Evolutionary conservation across 2,888 invertebrate genomes (phyloP), one percentile per base, ranked within the genome.

Genomic region (Amphipoea lucens): DNA sequence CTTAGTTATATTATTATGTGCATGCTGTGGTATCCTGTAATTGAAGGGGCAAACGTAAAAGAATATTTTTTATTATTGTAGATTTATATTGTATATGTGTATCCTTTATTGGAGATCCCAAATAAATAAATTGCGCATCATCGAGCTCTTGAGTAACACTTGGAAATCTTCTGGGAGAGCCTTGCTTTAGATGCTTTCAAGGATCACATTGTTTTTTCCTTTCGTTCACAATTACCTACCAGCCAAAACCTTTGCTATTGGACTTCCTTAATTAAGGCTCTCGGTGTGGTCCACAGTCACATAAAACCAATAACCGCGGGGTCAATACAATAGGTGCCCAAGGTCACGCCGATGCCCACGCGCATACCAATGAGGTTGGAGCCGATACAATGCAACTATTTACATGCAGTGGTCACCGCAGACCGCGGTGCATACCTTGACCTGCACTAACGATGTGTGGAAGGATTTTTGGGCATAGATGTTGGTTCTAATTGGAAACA

Each of bases 281-380:
- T 12, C 11, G 2, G 79, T 79, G 71, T 80, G 74, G 74, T 84
- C 79, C 14, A 62, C 29, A 79, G 84, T 73, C 85, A 82, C 81
- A 82, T 68, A 85, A 60, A 79, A 82, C 80, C 70, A 84, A 88
- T 88, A 88, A 84, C 79, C 71, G 68, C 84, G 82, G 88, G 88
- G 88, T 88, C 88, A 82, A 69, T n/a, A 73, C 76, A 74, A 81
- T 73, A 17, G 65, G 45, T 45, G 51, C 68, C 66, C 83, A 89
- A 89, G 88, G 89, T 84, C 84, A 45, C 48, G 20, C 6, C 66
- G n/a, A 42, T 76, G 78, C 83, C 12, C 72, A 1, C 29, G 1
- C 79, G 89, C 88, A 88, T 89, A 67, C 48, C 36, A 85, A 89
- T 85, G 73, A 81, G 62, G 9, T 29, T 14, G 42, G 48, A 67